Conservation (phyloP, 2,888 invertebrate species). For the Gastrophysa polygoni region DNA sequence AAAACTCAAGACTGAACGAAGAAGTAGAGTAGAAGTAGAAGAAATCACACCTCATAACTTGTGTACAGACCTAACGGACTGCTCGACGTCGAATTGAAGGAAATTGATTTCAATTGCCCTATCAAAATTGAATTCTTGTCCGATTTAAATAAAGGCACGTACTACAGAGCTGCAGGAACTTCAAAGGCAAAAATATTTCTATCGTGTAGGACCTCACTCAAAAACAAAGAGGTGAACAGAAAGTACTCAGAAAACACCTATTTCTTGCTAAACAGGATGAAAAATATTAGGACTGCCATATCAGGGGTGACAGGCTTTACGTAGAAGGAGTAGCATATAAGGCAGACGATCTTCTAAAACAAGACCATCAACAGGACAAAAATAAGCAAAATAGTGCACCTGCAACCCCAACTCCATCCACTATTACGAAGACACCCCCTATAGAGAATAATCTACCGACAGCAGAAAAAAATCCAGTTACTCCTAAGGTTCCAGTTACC, state of each 20-base stretch:
- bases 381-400: slow-evolving; percentile 12
- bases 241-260: slow-evolving; percentile 8
- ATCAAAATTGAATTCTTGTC: slow-evolving; percentile 9
- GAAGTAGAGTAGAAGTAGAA: slow-evolving; percentile 2
- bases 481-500: not conserved
- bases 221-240: slow-evolving; percentile 7
- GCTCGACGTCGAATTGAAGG: slow-evolving; percentile 8
- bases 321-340: slow-evolving; percentile 10
- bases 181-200: slow-evolving; percentile 9
- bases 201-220: not conserved
- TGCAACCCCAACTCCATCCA: slow-evolving; percentile 9
- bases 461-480: not conserved
- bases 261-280: slow-evolving; percentile 9
- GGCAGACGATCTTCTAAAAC: slow-evolving; percentile 11
- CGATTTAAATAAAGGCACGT: slow-evolving; percentile 8
- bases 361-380: slow-evolving; percentile 6
- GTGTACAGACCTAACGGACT: slow-evolving; percentile 5
- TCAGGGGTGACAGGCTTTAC: slow-evolving; percentile 8
- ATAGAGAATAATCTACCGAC: not conserved
- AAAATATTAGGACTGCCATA: slow-evolving; percentile 8
- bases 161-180: slow-evolving; percentile 9
- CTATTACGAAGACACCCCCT: slow-evolving; percentile 2
- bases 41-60: slow-evolving; percentile 7
- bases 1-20: slow-evolving; percentile 10
- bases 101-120: slow-evolving; percentile 6